Base-by-base conservation (phyloP, 2,113 vertebrate species). In the Xenopus laevis region DNA sequence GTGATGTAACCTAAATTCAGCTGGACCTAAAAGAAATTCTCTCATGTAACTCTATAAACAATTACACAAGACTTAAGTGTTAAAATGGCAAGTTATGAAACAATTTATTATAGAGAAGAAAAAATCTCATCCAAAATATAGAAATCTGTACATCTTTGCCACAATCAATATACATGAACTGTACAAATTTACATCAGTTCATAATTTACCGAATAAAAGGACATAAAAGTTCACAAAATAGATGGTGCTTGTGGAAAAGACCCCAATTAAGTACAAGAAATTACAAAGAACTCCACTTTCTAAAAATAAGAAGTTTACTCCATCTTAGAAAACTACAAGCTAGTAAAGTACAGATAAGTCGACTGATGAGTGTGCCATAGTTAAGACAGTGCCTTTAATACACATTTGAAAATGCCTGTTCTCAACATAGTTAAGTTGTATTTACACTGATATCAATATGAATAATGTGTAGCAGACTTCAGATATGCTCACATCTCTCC, bases 111-210 rank as follows among this genome's bases (percentile, higher is more conserved):
- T 96, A 98, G 95, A 96, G 94, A 95, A 93, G 87, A 89, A 92
- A 96, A 88, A 93, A 94, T 97, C 95, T 96, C 94, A 97, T 98
- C 90, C 94, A 99, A 99, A 99, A 99, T 97, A 98, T 99, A 99
- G 97, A 99, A 99, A 99, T 99, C 97, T 99, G 96, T 99, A 99
- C 97, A 99, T 97, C 95, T 97, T 98, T 95, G 93, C 92, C 95
- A 98, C 96, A 96, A 96, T 97, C 95, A 98, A 99, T 98, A 96
- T 99, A 99, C 97, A 98, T 98, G 97, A 99, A 99, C 96, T 99
- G 97, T 99, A 99, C 97, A 99, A 97, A 99, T 99, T 98, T 99
- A 99, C 97, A 99, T 94, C 97, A 98, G 96, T 98, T 99, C 97
- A 95, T 94, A 95, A 98, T 94, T 97, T 95, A 96, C 93, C 94